phyloP scores from a whole-genome alignment of 2,797 vertebrate genomes.

The Fistularia commersonii region DNA sequence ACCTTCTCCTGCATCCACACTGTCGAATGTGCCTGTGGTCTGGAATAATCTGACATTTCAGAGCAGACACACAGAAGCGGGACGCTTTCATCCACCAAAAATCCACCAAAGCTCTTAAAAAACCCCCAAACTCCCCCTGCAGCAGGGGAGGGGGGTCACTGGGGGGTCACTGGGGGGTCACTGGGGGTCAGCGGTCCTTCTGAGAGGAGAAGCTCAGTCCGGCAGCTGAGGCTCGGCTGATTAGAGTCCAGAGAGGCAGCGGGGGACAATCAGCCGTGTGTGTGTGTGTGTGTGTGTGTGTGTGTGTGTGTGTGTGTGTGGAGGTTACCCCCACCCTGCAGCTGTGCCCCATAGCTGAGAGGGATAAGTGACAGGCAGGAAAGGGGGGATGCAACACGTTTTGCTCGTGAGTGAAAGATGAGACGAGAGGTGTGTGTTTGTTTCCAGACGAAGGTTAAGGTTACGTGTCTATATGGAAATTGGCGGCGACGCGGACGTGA shows the following conservation, averaged over 20 bases:
- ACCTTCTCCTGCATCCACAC: no score
- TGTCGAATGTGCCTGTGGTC: no score
- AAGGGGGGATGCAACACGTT: constrained; percentile 28
- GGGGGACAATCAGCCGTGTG: constrained; percentile 32
- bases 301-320: constrained; percentile 16
- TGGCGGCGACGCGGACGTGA: no score
- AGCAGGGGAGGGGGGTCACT: constrained; percentile 47
- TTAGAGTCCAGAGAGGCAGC: constrained; percentile 52
- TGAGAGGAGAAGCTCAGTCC: constrained; percentile 46
- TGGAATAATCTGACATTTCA: no score
- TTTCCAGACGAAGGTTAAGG: no score
- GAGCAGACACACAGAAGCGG: no score
- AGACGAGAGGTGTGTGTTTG: constrained; percentile 37
- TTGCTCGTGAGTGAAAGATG: constrained; percentile 20
- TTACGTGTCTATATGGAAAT: no score
- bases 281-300: constrained; percentile 4
- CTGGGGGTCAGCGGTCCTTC: no score
- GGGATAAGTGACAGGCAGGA: constrained; percentile 45
- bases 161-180: no score
- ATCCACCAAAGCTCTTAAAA: no score
- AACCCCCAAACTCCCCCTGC: no score
- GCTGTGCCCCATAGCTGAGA: constrained; percentile 51
- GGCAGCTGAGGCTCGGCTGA: constrained; percentile 67
- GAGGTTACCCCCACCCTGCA: constrained; percentile 48
- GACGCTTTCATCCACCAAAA: no score